Evolutionary conservation across 35 echinoderm and acorn worm species (phyloP), one percentile per base, ranked within the genome.

Genomic region (Acanthaster planci): DNA sequence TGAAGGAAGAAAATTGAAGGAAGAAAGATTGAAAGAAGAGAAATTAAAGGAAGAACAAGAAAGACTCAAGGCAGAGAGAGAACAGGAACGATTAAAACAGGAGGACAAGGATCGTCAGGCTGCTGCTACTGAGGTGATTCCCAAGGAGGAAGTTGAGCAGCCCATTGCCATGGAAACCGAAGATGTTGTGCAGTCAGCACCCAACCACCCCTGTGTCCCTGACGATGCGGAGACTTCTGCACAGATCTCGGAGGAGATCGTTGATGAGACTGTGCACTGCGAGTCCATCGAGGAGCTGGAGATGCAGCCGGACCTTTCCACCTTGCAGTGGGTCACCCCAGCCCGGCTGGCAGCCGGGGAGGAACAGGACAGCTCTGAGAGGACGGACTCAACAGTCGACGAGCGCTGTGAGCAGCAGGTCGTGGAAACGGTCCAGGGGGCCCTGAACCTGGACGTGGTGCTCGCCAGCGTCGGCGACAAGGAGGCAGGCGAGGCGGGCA

Each of bases 371-470:
- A 88, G 52, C 17, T 88, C 52, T 19, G 60, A 54, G 47, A 80
- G 16, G 58, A 21, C 17, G 37, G 77, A 80, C 1, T 26, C 64
- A 14, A 3, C 18, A 4, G 52, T 85, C 6, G 79, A 82, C 50
- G 84, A 82, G 37, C 81, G 90, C 40, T 40, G 82, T 23, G 84
- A 90, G 22, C 67, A 81, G 84, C 40, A 76, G 47, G 35, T 78
- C 2, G 81, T 82, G 21, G 55, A 81, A 57, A 77, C 51, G 16
- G 84, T 44, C 12, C 84, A 76, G 35, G 56, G 76, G 9, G 31
- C 85, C 17, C 42, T 88, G 19, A 87, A 91, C 32, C 64, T 97
- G 10, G 84, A 97, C 9, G 86, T 88, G 37, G 78, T 97, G 51
- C 86, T 97, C 39, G 77, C 80, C 3, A 87, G 77, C 51, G 84